These are phyloP conservation scores for Epinephelus fuscoguttatus DNA, from an alignment of 2,113 vertebrate species.

Conservation along the genomic window DNA sequence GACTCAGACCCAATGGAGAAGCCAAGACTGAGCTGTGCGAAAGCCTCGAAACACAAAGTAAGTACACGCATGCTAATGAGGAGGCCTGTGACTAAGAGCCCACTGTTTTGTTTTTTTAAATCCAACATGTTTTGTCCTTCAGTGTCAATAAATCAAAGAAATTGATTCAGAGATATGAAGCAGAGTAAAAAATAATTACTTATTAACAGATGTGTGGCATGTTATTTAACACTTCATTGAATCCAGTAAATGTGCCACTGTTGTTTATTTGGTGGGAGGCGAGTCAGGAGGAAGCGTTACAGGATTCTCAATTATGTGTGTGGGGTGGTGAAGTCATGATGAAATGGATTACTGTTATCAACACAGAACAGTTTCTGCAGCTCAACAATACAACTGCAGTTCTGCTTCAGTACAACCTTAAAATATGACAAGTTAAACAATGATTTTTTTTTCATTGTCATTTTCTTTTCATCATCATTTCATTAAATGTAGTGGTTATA, in stretches of 20 bases:
- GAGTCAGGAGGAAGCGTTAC: conserved; percentile 32
- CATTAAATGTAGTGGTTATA: neutral
- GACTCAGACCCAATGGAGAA: conserved; percentile 96
- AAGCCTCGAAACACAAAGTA: conserved; percentile 96
- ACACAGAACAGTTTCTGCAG: neutral
- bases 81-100: neutral
- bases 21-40: conserved; percentile 98
- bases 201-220: conserved; percentile 50
- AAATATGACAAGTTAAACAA: neutral
- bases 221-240: conserved; percentile 73
- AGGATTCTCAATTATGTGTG: conserved; percentile 27
- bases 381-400: neutral
- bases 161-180: conserved; percentile 30
- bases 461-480: conserved; percentile 3
- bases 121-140: conserved; percentile 35
- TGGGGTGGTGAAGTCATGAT: neutral
- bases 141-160: conserved; percentile 39
- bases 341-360: conserved; percentile 3
- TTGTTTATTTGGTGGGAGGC: conserved; percentile 22
- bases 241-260: conserved; percentile 55
- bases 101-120: neutral
- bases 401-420: neutral
- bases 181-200: conserved; percentile 33
- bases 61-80: conserved; percentile 54
- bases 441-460: neutral